Percentiles rank a stretch among this genome's conserved stretches.
Conservation (phyloP, 2,888 invertebrate species). For the Harmothoe impar region DNA sequence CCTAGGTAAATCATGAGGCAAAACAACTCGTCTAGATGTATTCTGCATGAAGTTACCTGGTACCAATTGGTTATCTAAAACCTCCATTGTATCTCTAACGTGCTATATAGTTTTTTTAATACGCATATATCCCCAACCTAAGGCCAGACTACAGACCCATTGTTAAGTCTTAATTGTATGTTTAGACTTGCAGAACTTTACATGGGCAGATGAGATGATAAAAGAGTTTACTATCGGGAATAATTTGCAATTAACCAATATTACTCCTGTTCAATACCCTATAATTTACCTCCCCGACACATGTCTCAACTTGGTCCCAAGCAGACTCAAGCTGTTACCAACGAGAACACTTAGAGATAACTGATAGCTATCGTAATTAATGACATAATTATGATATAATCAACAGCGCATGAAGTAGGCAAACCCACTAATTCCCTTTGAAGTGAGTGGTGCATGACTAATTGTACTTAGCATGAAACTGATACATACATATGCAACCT, state of each 20-base stretch:
- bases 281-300: not conserved
- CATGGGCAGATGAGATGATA: too few relatives aligned
- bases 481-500: conserved; percentile 14
- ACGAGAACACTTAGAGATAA: not conserved
- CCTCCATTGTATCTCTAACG: not conserved
- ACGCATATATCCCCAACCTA: not conserved
- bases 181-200: too few relatives aligned
- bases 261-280: not conserved
- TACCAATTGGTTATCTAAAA: too few relatives aligned
- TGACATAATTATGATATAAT: not conserved
- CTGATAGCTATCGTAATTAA: not conserved
- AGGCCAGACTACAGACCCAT: not conserved
- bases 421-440: conserved; percentile 23
- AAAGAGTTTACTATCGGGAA: too few relatives aligned
- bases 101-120: not conserved
- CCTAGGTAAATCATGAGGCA: too few relatives aligned
- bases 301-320: conserved; percentile 20
- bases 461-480: not conserved
- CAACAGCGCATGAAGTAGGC: conserved; percentile 31
- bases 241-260: too few relatives aligned
- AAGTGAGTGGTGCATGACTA: not conserved
- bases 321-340: not conserved
- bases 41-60: too few relatives aligned
- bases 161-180: not conserved
- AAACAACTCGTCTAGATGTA: too few relatives aligned